Evolutionary conservation across 2,797 vertebrate species (phyloP).

Genomic region (Eulemur coronatus): DNA sequence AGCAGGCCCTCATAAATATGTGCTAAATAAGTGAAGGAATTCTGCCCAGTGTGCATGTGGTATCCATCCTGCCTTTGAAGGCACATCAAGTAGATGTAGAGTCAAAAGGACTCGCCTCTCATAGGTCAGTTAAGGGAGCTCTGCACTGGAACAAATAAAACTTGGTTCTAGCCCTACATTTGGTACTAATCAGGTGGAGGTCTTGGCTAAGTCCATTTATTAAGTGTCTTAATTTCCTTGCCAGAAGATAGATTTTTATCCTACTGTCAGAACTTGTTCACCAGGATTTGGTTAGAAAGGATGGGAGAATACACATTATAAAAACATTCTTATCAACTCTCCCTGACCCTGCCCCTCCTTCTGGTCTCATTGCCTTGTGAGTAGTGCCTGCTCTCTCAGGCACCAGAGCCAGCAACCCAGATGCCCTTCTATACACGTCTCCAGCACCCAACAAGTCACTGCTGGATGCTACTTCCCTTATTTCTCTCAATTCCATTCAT

Average conservation of each 20-base stretch:
- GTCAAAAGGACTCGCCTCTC: neutral
- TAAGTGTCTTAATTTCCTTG: neutral
- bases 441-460: neutral
- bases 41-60: neutral
- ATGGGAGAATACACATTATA: neutral
- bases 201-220: neutral
- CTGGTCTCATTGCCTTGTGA: neutral
- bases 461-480: neutral
- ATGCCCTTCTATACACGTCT: neutral
- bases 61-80: neutral
- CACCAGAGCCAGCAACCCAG: neutral
- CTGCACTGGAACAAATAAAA: neutral
- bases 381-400: neutral
- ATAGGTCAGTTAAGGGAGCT: neutral
- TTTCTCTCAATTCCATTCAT: neutral
- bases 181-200: neutral
- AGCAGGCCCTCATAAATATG: neutral
- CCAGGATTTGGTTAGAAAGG: neutral
- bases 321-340: neutral
- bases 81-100: neutral
- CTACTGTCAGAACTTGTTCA: neutral
- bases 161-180: neutral
- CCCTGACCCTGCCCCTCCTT: neutral
- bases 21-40: neutral
- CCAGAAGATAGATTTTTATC: neutral